Evolutionary conservation across 2,888 invertebrate species (phyloP).

Genomic region (Palloptera scutellata): DNA sequence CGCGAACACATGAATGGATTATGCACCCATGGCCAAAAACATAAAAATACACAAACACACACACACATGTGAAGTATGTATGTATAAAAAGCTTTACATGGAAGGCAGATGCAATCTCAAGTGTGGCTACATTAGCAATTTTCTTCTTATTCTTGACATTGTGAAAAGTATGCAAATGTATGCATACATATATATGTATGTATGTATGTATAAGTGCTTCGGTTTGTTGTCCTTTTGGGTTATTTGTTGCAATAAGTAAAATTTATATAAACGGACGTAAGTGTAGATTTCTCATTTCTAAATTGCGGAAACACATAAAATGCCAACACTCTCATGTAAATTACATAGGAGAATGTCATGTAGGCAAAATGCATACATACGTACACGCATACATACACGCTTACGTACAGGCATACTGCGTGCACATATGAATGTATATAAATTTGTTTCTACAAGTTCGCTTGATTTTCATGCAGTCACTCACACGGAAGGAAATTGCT

Average conservation of each 20-base stretch:
- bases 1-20: not conserved
- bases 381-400: not conserved
- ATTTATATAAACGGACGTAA: too few species aligned
- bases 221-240: not conserved
- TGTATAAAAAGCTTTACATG: too few species aligned
- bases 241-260: too few species aligned
- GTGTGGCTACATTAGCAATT: not conserved
- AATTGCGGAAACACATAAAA: too few species aligned
- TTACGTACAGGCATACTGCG: not conserved
- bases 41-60: not conserved
- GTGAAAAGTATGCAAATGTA: not conserved
- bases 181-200: not conserved
- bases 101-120: too few species aligned
- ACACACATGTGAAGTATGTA: not conserved
- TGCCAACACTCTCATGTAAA: too few species aligned
- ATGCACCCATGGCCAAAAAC: too few species aligned
- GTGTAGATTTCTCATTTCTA: too few species aligned
- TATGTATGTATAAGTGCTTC: not conserved
- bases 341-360: not conserved
- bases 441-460: slow-evolving; percentile 2
- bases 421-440: not conserved
- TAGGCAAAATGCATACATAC: not conserved
- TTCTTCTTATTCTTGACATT: not conserved
- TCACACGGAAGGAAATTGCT: slow-evolving; percentile 2
- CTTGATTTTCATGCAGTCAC: slow-evolving; percentile 1